Percentiles rank a stretch among this genome's conserved stretches.
These are phyloP conservation scores for Tineola bisselliella DNA, from an alignment of 2,888 invertebrate genomes.

Conservation along the genomic window DNA sequence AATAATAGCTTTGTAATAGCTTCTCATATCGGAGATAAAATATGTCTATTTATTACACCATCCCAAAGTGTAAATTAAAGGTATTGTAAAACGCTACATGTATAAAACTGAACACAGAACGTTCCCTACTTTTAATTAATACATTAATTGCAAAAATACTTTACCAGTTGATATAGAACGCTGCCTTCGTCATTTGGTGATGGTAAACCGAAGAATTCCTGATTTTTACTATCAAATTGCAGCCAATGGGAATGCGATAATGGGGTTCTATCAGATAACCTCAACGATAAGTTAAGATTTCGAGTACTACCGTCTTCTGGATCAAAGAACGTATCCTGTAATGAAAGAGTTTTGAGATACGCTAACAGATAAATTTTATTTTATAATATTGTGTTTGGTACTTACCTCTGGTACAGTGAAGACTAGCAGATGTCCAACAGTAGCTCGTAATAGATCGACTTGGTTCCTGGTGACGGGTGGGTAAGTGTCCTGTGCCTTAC, in stretches of 20 bases:
- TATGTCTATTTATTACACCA: no score
- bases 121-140: no score
- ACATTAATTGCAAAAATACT: conserved; percentile 13
- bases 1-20: no score
- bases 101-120: no score
- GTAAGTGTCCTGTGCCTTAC: conserved; percentile 71
- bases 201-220: conserved; percentile 90
- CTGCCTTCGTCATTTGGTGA: conserved; percentile 75
- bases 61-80: no score
- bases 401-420: conserved; percentile 82
- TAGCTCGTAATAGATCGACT: conserved; percentile 84
- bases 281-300: conserved; percentile 75
- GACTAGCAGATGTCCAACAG: conserved; percentile 82
- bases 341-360: no score
- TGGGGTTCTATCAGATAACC: conserved; percentile 76
- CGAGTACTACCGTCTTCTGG: conserved; percentile 83
- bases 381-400: conserved; percentile 15
- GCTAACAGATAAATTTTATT: no score
- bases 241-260: conserved; percentile 81
- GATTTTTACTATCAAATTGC: conserved; percentile 87
- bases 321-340: conserved; percentile 88
- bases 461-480: conserved; percentile 85
- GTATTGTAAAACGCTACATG: no score
- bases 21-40: no score
- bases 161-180: conserved; percentile 79